These are phyloP conservation scores for Ditylenchus weischeri DNA, from an alignment of 2,888 invertebrate genomes.

Conservation along the genomic window DNA sequence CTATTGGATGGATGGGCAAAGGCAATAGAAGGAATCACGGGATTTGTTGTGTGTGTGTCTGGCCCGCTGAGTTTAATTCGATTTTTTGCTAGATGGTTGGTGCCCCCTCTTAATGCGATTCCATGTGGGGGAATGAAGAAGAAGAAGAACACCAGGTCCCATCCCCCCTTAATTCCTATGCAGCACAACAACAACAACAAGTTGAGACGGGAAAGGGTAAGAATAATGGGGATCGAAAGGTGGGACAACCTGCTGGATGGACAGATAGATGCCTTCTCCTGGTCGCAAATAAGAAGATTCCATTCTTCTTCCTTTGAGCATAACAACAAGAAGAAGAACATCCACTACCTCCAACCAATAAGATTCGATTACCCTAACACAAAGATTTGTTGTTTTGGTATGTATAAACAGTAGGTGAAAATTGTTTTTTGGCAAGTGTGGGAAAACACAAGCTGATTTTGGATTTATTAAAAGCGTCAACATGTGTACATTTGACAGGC, in stretches of 20 bases:
- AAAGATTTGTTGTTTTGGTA: too few relatives aligned
- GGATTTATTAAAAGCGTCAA: too few relatives aligned
- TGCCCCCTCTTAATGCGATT: slow-evolving; percentile 7
- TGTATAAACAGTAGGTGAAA: too few relatives aligned
- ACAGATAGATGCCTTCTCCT: not conserved
- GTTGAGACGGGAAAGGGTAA: not conserved
- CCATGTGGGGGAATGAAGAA: not conserved
- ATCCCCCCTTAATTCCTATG: not conserved
- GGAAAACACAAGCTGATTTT: too few relatives aligned
- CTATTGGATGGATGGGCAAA: not conserved
- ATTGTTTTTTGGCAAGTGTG: too few relatives aligned
- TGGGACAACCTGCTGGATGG: not conserved
- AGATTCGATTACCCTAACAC: too few relatives aligned
- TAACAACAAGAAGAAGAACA: too few relatives aligned
- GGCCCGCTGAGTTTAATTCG: slow-evolving; percentile 6
- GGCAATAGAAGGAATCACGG: slow-evolving; percentile 3
- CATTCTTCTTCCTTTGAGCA: not conserved
- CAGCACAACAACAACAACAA: too few relatives aligned
- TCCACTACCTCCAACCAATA: too few relatives aligned
- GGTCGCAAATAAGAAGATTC: slow-evolving; percentile 7
- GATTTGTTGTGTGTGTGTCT: not conserved
- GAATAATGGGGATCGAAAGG: not conserved
- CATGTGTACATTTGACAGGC: too few relatives aligned
- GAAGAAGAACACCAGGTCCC: slow-evolving; percentile 1
- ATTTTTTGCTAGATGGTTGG: slow-evolving; percentile 1